These are phyloP conservation scores for Erethizon dorsatum DNA, from an alignment of 2,797 vertebrate species.

Conservation along the genomic window DNA sequence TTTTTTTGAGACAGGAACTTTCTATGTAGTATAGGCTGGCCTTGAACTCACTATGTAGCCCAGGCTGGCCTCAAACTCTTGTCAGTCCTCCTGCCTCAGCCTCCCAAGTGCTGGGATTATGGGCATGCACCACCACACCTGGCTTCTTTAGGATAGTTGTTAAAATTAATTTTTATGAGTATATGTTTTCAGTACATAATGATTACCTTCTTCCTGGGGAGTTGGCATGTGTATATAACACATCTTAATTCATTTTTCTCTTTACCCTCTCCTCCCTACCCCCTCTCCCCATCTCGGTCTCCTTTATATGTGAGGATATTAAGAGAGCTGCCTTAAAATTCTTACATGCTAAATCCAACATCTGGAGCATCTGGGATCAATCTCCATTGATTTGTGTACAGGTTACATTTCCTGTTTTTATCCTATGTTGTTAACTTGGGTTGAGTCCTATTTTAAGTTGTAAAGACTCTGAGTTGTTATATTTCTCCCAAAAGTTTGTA, in stretches of 20 bases:
- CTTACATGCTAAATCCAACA: not conserved
- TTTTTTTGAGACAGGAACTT: no score
- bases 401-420: not conserved
- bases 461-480: not conserved
- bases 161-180: not conserved
- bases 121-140: not conserved
- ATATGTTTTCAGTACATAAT: not conserved
- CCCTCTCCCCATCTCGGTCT: not conserved
- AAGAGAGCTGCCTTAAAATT: constrained; percentile 7
- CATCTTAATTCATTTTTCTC: no score
- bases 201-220: not conserved
- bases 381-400: not conserved
- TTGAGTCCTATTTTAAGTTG: not conserved
- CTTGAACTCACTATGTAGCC: no score
- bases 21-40: no score
- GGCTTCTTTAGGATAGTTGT: no score
- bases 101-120: no score
- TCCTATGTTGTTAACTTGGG: not conserved
- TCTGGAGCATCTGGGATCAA: not conserved
- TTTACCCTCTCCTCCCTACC: no score
- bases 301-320: not conserved
- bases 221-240: not conserved
- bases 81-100: no score
- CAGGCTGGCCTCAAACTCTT: no score
- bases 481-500: not conserved